Evolutionary conservation across 2,113 vertebrate species (phyloP), one percentile per base, ranked within the genome.

Genomic region (Brachyhypopomus occidentalis): DNA sequence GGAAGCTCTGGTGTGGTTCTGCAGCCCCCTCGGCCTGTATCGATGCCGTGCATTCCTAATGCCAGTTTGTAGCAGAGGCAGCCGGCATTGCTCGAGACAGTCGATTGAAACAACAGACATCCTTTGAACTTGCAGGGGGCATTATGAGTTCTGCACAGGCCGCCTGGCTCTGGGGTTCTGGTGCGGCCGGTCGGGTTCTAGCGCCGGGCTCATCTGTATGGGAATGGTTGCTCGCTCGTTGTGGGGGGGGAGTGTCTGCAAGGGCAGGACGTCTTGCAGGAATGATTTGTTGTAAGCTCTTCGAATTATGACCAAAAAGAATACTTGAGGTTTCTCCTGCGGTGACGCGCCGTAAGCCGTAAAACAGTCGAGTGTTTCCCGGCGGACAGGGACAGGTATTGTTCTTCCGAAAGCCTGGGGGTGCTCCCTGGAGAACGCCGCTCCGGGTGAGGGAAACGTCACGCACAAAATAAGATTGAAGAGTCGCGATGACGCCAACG

Each of bases 1-100:
- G 20, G 69, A 70, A 38, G 75, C 62, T 85, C 74, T 64, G 72
- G 73, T 75, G 59, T 41, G 58, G 48, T 56, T 63, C 77, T 76
- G 22, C 7, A 56, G 8, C 75, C 36, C 22, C 58, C 59, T 23
- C 36, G 48, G 77, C 63, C 41, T 52, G 16, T 38, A 55, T 78
- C 22, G 38, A 66, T 70, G 36, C 9, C 2, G 9, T 2, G 14
- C 23, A 34, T 58, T 41, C 34, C 11, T 56, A 23, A 30, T 66
- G 58, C 25, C 14, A 75, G 36, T 23, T 62, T 72, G 19, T 59
- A 73, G 9, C 52, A 11, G 27, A 77, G 25, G 3, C 41, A 25
- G 16, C 48, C 30, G 52, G 64, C 45, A 48, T 62, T 63, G 58
- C 58, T 63, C 55, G 74, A 72, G 67, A 60, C 12, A 1, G 17